Base-by-base conservation (phyloP, 1,140 invertebrate genomes). In the Bradysia coprophila region DNA sequence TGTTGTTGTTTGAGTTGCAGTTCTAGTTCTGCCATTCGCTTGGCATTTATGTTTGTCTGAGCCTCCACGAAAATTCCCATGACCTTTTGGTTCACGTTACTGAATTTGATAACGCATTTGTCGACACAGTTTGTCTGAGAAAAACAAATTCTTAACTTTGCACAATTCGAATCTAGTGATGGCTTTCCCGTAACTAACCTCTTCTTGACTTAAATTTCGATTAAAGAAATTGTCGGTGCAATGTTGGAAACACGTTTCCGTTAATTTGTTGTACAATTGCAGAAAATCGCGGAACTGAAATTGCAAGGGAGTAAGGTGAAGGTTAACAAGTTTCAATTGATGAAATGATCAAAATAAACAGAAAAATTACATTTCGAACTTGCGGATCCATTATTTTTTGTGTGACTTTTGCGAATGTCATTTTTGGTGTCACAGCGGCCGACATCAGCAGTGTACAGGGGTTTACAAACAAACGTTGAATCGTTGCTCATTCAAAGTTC, bases 71-170 rank as follows among this genome's bases (percentile, higher is more conserved):
- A 61, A 1, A 51, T 49, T 24, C 47, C 54, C 58, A 61, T 61
- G 49, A 91, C 76, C 45, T 81, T 68, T 58, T 87, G 81, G 55
- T 84, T 87, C 59, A 85, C 78, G 58, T 86, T 88, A 32, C 89
- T 61, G 56, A 79, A 90, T 59, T 91, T 91, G 55, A 87, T 82
- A 51, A 87, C 74, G 55, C 87, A 91, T 54, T 86, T 84, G 15
- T 77, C 51, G 3, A 81, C 72, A 68, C 87, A 91, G 42, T 65
- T 72, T 48, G 78, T 73, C 74, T 80, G 56, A 23, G 62, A 58
- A n/a, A n/a, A n/a, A n/a, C n/a, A n/a, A n/a, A n/a, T n/a, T n/a
- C n/a, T n/a, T n/a, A n/a, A n/a, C n/a, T n/a, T n/a, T n/a, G n/a
- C n/a, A n/a, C n/a, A n/a, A n/a, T n/a, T n/a, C n/a, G n/a, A n/a